A percentile compares a stretch with the other conserved stretches of the same genome.
phyloP scores from a whole-genome alignment of 2,888 invertebrate genomes.

The Chironomus tentans region DNA sequence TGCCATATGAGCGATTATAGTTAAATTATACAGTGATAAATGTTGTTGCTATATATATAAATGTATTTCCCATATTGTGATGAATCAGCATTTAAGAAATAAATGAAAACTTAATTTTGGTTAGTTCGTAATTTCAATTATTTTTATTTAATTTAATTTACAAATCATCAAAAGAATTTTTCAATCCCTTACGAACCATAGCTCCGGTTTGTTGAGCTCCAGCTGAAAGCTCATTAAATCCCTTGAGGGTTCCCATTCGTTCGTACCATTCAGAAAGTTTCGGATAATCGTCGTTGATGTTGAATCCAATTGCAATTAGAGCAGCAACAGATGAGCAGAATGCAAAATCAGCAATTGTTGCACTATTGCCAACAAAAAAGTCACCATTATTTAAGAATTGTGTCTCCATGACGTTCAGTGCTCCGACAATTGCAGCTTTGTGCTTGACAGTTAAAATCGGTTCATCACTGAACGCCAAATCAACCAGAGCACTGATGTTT shows the following conservation, averaged over 20 bases:
- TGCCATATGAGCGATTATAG: not conserved
- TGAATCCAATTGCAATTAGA: conserved; percentile 34
- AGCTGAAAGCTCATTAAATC: not conserved
- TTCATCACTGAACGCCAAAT: not conserved
- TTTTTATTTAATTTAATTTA: not conserved
- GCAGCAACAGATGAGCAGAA: conserved; percentile 40
- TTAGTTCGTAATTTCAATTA: no score
- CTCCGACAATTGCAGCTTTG: conserved; percentile 39
- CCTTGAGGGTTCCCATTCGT: conserved; percentile 36
- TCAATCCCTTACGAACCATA: not conserved
- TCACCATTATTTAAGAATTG: conserved; percentile 43
- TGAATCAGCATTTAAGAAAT: no score
- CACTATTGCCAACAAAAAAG: conserved; percentile 44
- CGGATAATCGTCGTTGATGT: conserved; percentile 40
- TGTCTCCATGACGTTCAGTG: conserved; percentile 44
- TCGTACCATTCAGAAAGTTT: conserved; percentile 44
- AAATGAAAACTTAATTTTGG: no score
- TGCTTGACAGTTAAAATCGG: conserved; percentile 5
- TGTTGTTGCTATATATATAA: no score
- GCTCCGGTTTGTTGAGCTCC: conserved; percentile 5
- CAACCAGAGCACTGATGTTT: conserved; percentile 40
- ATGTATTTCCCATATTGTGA: no score
- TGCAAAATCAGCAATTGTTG: conserved; percentile 48
- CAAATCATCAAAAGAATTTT: conserved; percentile 13
- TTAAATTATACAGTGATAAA: no score